Percentiles rank a stretch among this genome's conserved stretches.
Conservation (phyloP, 2,888 invertebrate genomes). For the Agrochola litura region DNA sequence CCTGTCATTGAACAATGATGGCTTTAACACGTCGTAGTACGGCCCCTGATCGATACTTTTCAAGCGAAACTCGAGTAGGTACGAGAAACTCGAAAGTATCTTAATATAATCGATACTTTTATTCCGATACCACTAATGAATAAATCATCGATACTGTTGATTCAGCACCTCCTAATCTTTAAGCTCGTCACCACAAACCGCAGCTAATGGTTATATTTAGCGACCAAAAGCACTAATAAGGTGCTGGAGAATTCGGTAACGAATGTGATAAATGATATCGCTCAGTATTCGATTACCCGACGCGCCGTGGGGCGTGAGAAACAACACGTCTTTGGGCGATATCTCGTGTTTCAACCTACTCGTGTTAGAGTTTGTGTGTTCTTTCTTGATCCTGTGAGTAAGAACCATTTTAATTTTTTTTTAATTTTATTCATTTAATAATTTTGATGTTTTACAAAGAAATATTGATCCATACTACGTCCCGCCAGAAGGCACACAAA, state of each 20-base stretch:
- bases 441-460: too few relatives aligned
- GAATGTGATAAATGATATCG: constrained; percentile 84
- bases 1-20: too few relatives aligned
- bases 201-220: constrained; percentile 71
- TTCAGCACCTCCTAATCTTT: constrained; percentile 12
- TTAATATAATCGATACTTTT: not conserved
- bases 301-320: constrained; percentile 80
- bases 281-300: constrained; percentile 77
- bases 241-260: constrained; percentile 77
- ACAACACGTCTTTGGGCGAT: constrained; percentile 75
- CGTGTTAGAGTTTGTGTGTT: constrained; percentile 65
- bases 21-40: too few relatives aligned
- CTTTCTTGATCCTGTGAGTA: constrained; percentile 8
- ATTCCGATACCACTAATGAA: not conserved
- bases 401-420: not conserved
- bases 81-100: too few relatives aligned
- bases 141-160: not conserved
- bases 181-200: constrained; percentile 56
- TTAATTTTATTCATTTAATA: too few relatives aligned
- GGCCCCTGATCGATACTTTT: constrained; percentile 6
- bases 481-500: too few relatives aligned
- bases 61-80: not conserved
- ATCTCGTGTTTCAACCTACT: constrained; percentile 79
- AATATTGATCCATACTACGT: too few relatives aligned
- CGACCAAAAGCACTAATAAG: constrained; percentile 72